Evolutionary conservation across 2,888 invertebrate genomes (phyloP).

Genomic region (Syrphus vitripennis): DNA sequence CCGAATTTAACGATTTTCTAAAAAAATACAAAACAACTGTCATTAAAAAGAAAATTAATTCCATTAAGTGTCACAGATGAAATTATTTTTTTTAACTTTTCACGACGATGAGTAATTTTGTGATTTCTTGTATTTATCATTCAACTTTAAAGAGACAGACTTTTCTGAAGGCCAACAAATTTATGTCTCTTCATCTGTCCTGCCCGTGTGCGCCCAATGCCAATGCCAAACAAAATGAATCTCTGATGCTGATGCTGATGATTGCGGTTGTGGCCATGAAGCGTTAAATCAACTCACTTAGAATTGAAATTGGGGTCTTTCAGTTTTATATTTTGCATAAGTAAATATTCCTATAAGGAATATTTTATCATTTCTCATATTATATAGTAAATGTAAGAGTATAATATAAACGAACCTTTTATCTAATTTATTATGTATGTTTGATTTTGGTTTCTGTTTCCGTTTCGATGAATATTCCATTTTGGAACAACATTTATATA

Average conservation of each 20-base stretch:
- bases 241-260: neutral
- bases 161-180: neutral
- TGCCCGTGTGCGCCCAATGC: neutral
- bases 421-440: conserved; percentile 6
- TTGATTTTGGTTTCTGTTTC: conserved; percentile 24
- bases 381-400: neutral
- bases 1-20: neutral
- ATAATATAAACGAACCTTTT: neutral
- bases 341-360: conserved; percentile 16
- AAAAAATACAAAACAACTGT: neutral
- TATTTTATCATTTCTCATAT: neutral
- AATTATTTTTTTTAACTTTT: neutral
- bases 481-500: neutral
- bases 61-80: conserved; percentile 30
- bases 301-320: neutral
- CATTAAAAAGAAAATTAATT: conserved; percentile 30
- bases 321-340: conserved; percentile 6
- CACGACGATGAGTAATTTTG: conserved; percentile 9
- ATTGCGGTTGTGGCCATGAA: neutral
- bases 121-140: too few species aligned
- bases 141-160: neutral
- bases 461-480: conserved; percentile 9
- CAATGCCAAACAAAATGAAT: neutral
- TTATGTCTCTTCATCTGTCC: neutral
- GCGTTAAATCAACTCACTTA: conserved; percentile 27